Percentiles rank a stretch among this genome's conserved stretches.
These are phyloP conservation scores for Lamprotornis superbus DNA, from an alignment of 2,113 vertebrate genomes.

Conservation along the genomic window DNA sequence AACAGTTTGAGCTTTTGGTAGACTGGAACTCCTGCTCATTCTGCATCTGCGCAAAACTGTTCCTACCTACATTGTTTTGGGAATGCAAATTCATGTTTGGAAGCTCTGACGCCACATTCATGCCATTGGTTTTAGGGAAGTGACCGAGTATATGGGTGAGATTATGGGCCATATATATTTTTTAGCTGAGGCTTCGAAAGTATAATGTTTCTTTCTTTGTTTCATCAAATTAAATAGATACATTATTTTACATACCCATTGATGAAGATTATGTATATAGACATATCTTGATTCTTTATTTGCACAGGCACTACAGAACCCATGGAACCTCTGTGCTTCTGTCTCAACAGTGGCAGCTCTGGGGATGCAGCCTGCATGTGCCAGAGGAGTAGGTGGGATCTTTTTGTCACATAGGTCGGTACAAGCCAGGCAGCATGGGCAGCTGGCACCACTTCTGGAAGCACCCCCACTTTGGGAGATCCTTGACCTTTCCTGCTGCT, in stretches of 20 bases:
- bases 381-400: conserved; percentile 43
- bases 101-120: background rate
- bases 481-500: background rate
- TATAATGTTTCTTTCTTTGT: background rate
- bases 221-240: background rate
- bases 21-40: background rate
- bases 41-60: background rate
- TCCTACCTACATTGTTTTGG: background rate
- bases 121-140: background rate
- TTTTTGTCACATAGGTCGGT: conserved; percentile 30
- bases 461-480: background rate
- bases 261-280: background rate
- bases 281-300: background rate
- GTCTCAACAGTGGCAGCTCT: conserved; percentile 39
- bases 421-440: background rate
- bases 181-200: background rate
- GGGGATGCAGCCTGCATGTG: conserved; percentile 7
- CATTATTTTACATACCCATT: accelerated
- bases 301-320: background rate
- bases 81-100: background rate
- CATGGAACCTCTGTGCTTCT: background rate
- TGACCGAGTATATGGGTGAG: background rate
- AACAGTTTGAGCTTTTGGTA: background rate
- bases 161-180: background rate
- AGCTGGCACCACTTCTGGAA: background rate